A percentile compares a stretch with the other conserved stretches of the same genome.
Evolutionary conservation across 2,113 vertebrate genomes (phyloP).

Genomic region (Mirza zaza): DNA sequence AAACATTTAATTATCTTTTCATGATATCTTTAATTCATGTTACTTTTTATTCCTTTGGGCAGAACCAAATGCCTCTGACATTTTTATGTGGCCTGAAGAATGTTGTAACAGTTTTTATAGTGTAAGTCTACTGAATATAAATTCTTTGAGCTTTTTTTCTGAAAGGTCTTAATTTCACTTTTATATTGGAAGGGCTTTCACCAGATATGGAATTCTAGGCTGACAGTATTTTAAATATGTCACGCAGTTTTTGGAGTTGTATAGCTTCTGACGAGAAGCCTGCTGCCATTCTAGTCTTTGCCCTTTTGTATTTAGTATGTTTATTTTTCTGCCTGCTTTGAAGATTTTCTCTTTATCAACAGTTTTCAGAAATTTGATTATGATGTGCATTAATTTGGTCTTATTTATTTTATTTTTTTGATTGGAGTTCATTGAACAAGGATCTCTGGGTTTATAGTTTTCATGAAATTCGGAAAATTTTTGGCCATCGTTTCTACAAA

Average conservation of each 20-base stretch:
- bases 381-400: background rate
- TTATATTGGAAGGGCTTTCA: background rate
- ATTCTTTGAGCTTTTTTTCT: background rate
- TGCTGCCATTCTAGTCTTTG: background rate
- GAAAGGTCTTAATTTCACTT: background rate
- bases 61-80: background rate
- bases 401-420: background rate
- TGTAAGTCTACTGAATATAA: background rate
- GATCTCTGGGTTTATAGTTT: background rate
- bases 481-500: background rate
- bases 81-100: background rate
- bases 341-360: background rate
- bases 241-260: background rate
- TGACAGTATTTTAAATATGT: background rate
- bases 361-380: background rate
- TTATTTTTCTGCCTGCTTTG: background rate
- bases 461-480: background rate
- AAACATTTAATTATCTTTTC: background rate
- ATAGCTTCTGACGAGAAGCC: background rate
- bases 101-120: background rate
- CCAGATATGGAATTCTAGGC: background rate
- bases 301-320: background rate
- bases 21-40: background rate
- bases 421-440: background rate
- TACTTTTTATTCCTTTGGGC: background rate